A percentile compares a stretch with the other conserved stretches of the same genome.
Evolutionary conservation across 2,888 invertebrate genomes (phyloP).

Genomic region (Empis livida): DNA sequence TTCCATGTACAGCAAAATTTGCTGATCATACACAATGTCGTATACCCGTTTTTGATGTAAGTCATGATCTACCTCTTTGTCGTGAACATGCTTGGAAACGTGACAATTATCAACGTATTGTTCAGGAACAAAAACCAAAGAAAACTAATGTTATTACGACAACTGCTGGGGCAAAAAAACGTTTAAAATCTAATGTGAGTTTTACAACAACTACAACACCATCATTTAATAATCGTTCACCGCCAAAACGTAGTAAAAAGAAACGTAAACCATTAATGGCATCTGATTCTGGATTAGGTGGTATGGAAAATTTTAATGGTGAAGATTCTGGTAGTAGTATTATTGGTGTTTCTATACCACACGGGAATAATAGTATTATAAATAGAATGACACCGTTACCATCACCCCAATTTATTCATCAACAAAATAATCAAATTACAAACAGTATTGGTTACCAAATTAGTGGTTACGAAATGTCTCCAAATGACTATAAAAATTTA

Average conservation of each 20-base stretch:
- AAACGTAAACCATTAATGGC: slow-evolving; percentile 10
- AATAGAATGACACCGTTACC: neutral
- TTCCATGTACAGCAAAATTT: slow-evolving; percentile 68
- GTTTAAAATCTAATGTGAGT: slow-evolving; percentile 35
- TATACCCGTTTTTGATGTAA: slow-evolving; percentile 63
- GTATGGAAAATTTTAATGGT: slow-evolving; percentile 1
- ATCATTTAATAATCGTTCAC: slow-evolving; percentile 4
- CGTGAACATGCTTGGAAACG: slow-evolving; percentile 72
- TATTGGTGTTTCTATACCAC: neutral
- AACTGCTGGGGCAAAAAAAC: slow-evolving; percentile 39
- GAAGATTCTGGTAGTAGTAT: neutral
- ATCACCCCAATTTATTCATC: too few species aligned
- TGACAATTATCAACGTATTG: slow-evolving; percentile 68
- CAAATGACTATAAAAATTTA: neutral
- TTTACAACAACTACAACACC: neutral
- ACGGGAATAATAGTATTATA: neutral
- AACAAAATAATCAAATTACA: too few species aligned
- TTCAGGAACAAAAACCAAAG: slow-evolving; percentile 63
- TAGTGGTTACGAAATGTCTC: slow-evolving; percentile 13
- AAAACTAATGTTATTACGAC: slow-evolving; percentile 32
- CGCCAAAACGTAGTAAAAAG: slow-evolving; percentile 8
- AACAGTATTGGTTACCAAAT: too few species aligned
- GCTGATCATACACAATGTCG: slow-evolving; percentile 66
- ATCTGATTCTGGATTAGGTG: neutral
- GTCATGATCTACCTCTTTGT: slow-evolving; percentile 72